phyloP scores from a whole-genome alignment of 2,113 vertebrate genomes.

The Larimichthys crocea region DNA sequence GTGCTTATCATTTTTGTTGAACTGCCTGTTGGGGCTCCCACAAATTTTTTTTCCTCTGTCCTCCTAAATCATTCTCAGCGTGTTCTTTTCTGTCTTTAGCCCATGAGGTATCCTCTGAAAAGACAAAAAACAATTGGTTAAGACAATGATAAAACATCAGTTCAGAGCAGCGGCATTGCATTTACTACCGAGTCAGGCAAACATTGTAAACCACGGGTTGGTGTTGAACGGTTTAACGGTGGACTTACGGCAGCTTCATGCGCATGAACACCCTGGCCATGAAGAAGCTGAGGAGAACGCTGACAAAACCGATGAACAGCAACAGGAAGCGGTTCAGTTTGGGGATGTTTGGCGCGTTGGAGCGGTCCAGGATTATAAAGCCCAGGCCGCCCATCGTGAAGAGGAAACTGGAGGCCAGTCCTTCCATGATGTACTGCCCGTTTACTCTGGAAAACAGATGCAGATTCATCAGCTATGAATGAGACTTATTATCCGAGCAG shows the following conservation, averaged over 20 bases:
- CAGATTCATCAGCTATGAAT: background rate
- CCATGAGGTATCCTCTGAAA: conserved; percentile 96
- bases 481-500: background rate
- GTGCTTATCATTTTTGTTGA: conserved; percentile 33
- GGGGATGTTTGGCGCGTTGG: conserved; percentile 98
- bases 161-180: background rate
- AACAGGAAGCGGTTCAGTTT: conserved; percentile 98
- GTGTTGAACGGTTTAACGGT: background rate
- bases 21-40: conserved; percentile 4
- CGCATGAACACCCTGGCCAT: conserved; percentile 99
- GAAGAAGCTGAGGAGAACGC: conserved; percentile 98
- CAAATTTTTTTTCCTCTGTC: conserved; percentile 17
- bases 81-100: conserved; percentile 76
- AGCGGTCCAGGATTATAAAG: conserved; percentile 98
- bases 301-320: conserved; percentile 98
- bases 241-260: conserved; percentile 98
- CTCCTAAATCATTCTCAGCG: conserved; percentile 4
- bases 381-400: conserved; percentile 99
- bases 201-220: background rate
- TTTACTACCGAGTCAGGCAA: background rate
- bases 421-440: conserved; percentile 99
- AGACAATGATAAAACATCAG: background rate
- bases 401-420: conserved; percentile 97
- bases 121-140: conserved; percentile 31
- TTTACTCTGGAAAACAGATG: conserved; percentile 88